Base-by-base conservation (phyloP, 92 coral and sea anemone species). In the Pocillopora meandrina region DNA sequence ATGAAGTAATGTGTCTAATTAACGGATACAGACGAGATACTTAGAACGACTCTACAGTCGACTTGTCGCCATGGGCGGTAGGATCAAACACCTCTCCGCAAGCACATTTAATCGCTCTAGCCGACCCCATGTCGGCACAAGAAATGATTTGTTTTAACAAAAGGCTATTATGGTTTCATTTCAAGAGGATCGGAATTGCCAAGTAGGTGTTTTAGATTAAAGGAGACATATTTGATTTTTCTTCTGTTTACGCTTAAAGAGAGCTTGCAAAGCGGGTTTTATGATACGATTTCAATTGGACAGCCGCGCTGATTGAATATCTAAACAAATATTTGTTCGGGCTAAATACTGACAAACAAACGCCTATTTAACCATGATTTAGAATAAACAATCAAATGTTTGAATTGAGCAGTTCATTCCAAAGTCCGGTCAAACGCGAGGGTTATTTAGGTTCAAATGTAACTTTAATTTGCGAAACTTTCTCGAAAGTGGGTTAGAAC, bases 321-420 rank as follows among this genome's bases (percentile, higher is more conserved):
- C 56, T 81, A 59, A 35, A 61, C 77, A 81, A 81, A 81, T 81
- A 81, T 81, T 81, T 81, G 85, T 81, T 81, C 71, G 85, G 62
- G 77, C 33, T 81, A 71, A 71, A 71, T 19, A 58, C 34, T 61
- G 58, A 77, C 56, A 81, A 60, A 71, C 69, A 60, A 60, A 81
- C 77, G 20, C 18, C 26, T 71, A 15, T 59, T 35, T 71, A 70
- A 56, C n/a, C 33, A 18, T 16, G 61, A 70, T 70, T 80, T 1
- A 33, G 76, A 26, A 15, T 57, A 68, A 80, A 80, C 67, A 56
- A 18, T 57, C 42, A 65, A 10, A 71, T 35, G 65, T 4, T 66
- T 65, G 59, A 63, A 26, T 42, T 3, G 55, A 65, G n/a, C 20
- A 26, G 0, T 68, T 23, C 52, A 68, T 17, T 17, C 11, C 9